Evolutionary conservation across 2,797 vertebrate genomes (phyloP), one percentile per base, ranked within the genome.

Genomic region (Pempheris klunzingeri): DNA sequence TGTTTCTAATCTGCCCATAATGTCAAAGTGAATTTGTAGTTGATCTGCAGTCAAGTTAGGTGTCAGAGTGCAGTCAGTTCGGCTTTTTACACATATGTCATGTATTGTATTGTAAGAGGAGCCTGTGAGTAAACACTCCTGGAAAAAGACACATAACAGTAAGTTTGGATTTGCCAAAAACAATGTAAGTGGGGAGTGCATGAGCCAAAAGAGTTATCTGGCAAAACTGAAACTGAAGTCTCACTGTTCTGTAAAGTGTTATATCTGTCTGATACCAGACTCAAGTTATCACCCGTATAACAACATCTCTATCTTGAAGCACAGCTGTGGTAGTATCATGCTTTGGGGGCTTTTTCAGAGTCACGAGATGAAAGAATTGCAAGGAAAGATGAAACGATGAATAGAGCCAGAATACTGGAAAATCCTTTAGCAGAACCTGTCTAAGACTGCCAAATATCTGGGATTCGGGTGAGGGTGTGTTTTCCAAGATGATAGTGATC

Each of bases 401-500:
- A 46, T 15, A 9, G 44, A 55, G 39, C 59, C 58, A 43, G n/a
- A 75, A 58, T 41, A 4, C n/a, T 66, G 63, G 5, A 2, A 80
- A 52, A 61, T 71, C 32, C 24, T 68, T 62, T 17, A 66, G 43
- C 53, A 61, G 43, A 54, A 24, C 36, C 66, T 55, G 20, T 20
- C 20, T 22, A 11, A 58, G 34, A 38, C 38, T 80, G 55, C 54
- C 67, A 68, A 76, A 80, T 32, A 77, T 78, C 47, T 71, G 47
- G 57, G 53, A 54, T 52, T 18, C 24, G 20, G 24, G 9, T 38
- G 50, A 52, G 14, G 46, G 32, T n/a, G 10, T 26, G 13, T 44
- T 83, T 61, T 67, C 52, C 34, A 84, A 75, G 30, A 80, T 44
- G 59, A 75, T 54, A 39, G 52, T 43, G 62, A 77, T 75, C 53